Percentiles rank a stretch among this genome's conserved stretches.
phyloP scores from a whole-genome alignment of 2,888 invertebrate genomes.

The Pollenia griseotomentosa region DNA sequence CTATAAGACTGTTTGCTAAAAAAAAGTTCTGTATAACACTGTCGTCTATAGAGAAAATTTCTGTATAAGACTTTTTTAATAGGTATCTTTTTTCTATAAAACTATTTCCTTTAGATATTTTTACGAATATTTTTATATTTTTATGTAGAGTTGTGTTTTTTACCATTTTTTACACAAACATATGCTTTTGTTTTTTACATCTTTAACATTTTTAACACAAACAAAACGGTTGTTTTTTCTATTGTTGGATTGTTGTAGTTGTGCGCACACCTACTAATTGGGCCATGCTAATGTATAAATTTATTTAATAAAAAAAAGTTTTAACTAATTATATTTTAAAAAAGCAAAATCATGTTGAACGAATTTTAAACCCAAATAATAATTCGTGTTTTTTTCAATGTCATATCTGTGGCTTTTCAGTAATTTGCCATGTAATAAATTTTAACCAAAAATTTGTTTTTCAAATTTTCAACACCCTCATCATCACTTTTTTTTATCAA shows the following conservation, averaged over 20 bases:
- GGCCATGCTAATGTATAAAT: background rate
- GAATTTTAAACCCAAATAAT: background rate
- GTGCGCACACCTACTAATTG: too few relatives aligned
- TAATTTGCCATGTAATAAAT: conserved; percentile 23
- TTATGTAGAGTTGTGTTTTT: too few relatives aligned
- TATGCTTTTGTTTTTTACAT: too few relatives aligned
- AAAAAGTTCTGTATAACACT: too few relatives aligned
- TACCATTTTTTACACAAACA: too few relatives aligned
- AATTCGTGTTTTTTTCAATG: conserved; percentile 20
- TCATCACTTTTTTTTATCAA: conserved; percentile 41
- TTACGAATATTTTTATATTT: too few relatives aligned
- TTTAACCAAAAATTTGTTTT: background rate
- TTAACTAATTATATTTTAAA: background rate
- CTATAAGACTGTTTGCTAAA: too few relatives aligned
- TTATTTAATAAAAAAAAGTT: background rate
- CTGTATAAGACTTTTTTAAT: background rate
- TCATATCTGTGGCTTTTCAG: conserved; percentile 5
- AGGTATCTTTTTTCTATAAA: too few relatives aligned
- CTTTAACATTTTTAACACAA: too few relatives aligned
- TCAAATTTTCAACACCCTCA: conserved; percentile 33
- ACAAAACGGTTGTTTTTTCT: too few relatives aligned
- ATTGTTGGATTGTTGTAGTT: too few relatives aligned
- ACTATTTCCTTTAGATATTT: too few relatives aligned
- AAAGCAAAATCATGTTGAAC: conserved; percentile 6
- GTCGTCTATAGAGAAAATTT: background rate